These are phyloP conservation scores for Ylistrum balloti DNA, from an alignment of 1,140 invertebrate species.

Conservation along the genomic window DNA sequence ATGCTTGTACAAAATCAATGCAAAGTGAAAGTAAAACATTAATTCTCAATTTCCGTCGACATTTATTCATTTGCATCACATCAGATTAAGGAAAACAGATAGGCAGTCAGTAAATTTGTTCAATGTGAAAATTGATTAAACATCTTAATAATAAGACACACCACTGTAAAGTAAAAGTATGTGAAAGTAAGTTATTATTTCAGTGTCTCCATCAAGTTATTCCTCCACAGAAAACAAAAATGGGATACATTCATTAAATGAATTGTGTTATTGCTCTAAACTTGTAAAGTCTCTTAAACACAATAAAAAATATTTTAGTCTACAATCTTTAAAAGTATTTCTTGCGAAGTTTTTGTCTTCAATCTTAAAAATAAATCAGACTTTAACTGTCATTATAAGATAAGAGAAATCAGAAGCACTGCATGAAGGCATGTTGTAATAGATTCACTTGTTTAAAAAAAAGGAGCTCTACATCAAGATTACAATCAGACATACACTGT, in stretches of 20 bases:
- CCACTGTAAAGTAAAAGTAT: background rate
- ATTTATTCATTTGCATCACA: background rate
- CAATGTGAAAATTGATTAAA: background rate
- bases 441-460: background rate
- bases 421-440: background rate
- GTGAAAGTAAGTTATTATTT: background rate
- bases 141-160: background rate
- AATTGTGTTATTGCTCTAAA: background rate
- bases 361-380: background rate
- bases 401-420: background rate
- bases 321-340: background rate
- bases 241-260: background rate
- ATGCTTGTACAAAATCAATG: conserved; percentile 18
- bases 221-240: background rate
- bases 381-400: background rate
- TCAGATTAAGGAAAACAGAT: background rate
- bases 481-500: background rate
- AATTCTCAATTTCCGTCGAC: conserved; percentile 33
- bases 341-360: background rate
- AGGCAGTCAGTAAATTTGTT: background rate
- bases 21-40: conserved; percentile 39
- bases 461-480: background rate
- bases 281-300: background rate
- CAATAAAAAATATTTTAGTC: background rate
- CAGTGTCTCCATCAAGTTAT: background rate